These are phyloP conservation scores for Colistium nudipinnis DNA, from an alignment of 2,113 vertebrate species.

Conservation along the genomic window DNA sequence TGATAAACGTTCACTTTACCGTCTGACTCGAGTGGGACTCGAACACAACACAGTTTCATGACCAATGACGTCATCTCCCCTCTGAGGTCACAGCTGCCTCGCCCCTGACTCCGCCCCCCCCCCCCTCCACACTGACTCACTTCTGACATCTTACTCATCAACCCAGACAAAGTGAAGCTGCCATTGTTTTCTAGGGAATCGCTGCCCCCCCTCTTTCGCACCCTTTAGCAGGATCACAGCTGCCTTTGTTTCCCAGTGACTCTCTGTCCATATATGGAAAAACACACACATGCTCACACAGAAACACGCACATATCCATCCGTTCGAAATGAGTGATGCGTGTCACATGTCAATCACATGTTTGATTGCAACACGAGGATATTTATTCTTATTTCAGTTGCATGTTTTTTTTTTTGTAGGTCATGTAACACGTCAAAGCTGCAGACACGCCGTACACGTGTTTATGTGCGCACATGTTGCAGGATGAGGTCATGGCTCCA, in stretches of 20 bases:
- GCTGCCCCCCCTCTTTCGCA: not conserved
- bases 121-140: conserved; percentile 52
- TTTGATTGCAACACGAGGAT: no score
- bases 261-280: conserved; percentile 49
- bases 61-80: conserved; percentile 1
- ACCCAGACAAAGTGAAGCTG: conserved; percentile 11
- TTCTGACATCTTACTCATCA: conserved; percentile 23
- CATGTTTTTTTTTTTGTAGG: not conserved
- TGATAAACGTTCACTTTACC: no score
- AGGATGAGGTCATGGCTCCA: not conserved
- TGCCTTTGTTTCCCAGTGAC: conserved; percentile 28
- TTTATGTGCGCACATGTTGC: not conserved
- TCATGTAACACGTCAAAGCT: no score
- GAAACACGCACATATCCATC: not conserved
- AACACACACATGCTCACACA: not conserved
- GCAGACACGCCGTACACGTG: no score
- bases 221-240: conserved; percentile 17
- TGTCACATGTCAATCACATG: no score
- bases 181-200: conserved; percentile 54
- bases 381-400: no score
- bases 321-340: no score
- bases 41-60: conserved; percentile 35
- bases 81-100: not conserved
- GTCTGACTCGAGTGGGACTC: conserved; percentile 14
- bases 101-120: not conserved